Base-by-base conservation (phyloP, 1,140 invertebrate genomes). In the Tetramorium simillimum region DNA sequence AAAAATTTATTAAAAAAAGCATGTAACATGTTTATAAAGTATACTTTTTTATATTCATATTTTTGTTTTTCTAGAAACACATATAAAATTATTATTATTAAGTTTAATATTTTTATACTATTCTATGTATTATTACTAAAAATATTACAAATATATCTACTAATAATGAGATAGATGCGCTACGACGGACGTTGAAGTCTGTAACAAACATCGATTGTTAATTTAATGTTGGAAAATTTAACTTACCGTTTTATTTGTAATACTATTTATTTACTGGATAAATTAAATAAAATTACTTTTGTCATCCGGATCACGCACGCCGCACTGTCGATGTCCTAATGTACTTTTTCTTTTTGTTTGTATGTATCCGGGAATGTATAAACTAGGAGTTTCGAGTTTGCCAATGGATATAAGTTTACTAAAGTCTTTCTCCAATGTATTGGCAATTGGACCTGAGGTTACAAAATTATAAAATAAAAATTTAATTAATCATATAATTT, bases 361-460 rank as follows among this genome's bases (percentile, higher is more conserved):
- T 40, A 97, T 95, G 92, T 97, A 98, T 16, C 98, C 98, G 1
- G 97, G 97, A 92, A 98, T 97, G 81, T 96, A 97, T 46, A 99
- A 95, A 93, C 96, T 97, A 0, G 98, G 98, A 3, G 96, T 94
- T 85, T 97, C 96, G 67, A 98, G 94, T 91, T 96, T 96, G 16
- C 98, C 97, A 12, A 96, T 97, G 21, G 96, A 96, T 76, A 99
- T 95, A 43, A 99, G 94, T 86, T 96, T 96, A 65, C 96, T 97
- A 92, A 98, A 97, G 92, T 98, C 97, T 94, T 97, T 95, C 93
- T 98, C 98, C 40, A 98, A 95, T 89, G 96, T 95, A 93, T 96
- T 97, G 1, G 98, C 98, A 67, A 97, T 96, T 1, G 98, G 97
- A 10, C 98, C 97, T 96, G 28, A 43, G 85, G 80, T 46, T 16